Evolutionary conservation across 2,888 invertebrate genomes (phyloP).

Genomic region (Empis livida): DNA sequence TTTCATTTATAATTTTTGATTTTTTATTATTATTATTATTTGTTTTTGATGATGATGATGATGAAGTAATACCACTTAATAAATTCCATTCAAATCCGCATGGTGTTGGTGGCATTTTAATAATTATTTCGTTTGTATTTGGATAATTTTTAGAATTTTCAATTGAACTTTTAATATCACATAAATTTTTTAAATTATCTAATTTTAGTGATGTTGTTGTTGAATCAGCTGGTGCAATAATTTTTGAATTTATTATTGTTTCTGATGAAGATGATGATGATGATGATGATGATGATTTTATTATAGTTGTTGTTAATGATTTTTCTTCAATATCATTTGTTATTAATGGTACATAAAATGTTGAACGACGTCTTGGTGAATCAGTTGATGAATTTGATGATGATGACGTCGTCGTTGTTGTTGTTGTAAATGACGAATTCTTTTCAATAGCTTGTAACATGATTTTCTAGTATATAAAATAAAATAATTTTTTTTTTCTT

Average conservation of each 20-base stretch:
- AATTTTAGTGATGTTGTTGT: conserved; percentile 3
- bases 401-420: conserved; percentile 13
- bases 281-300: conserved; percentile 18
- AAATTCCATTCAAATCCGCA: conserved; percentile 34
- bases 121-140: neutral
- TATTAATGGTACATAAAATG: conserved; percentile 58
- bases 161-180: neutral
- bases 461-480: no score
- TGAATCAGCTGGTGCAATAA: conserved; percentile 3
- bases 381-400: conserved; percentile 25
- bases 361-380: conserved; percentile 49
- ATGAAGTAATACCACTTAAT: neutral
- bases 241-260: conserved; percentile 5
- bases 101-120: conserved; percentile 29
- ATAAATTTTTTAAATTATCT: neutral
- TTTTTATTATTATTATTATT: neutral
- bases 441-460: neutral
- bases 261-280: conserved; percentile 8
- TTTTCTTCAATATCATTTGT: conserved; percentile 13
- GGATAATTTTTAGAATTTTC: conserved; percentile 1
- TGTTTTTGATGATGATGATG: neutral
- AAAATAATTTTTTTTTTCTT: no score
- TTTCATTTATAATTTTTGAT: neutral
- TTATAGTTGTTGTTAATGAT: no score
- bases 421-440: conserved; percentile 13